phyloP scores from a whole-genome alignment of 2,113 vertebrate genomes.

The Bucco capensis region DNA sequence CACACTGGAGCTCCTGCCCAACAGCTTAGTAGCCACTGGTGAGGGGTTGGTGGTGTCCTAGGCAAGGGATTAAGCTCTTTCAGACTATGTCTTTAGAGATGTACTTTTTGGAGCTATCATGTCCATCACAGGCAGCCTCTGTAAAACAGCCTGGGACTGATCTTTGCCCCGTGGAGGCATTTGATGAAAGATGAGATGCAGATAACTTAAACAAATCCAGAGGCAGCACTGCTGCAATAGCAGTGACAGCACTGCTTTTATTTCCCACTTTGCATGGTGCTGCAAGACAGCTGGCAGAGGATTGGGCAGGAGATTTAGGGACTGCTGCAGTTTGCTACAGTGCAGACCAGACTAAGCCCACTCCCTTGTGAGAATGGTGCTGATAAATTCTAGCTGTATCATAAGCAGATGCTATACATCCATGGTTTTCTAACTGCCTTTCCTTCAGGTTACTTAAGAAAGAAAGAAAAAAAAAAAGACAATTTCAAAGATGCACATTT shows the following conservation, averaged over 20 bases:
- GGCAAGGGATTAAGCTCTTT: not conserved
- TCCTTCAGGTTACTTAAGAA: not conserved
- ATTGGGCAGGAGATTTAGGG: not conserved
- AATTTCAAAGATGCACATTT: not conserved
- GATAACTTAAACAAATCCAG: not conserved
- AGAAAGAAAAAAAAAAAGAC: not conserved
- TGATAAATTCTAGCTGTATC: not conserved
- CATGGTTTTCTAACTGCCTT: not conserved
- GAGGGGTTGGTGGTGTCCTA: not conserved
- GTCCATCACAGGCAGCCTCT: not conserved
- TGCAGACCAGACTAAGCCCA: not conserved
- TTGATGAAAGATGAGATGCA: not conserved
- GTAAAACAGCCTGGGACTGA: not conserved
- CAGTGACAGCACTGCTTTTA: not conserved
- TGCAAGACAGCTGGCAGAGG: not conserved
- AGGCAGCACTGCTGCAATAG: rapidly evolving
- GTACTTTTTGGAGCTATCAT: not conserved
- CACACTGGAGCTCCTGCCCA: not conserved
- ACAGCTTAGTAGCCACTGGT: not conserved
- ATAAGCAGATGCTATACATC: not conserved
- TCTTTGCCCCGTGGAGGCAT: not conserved
- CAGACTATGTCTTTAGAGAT: not conserved
- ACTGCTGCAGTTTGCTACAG: not conserved
- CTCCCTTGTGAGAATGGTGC: rapidly evolving
- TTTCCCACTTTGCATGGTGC: not conserved